A percentile compares a stretch with the other conserved stretches of the same genome.
Conservation (phyloP, 2,797 vertebrate species). For the Girardinus metallicus region DNA sequence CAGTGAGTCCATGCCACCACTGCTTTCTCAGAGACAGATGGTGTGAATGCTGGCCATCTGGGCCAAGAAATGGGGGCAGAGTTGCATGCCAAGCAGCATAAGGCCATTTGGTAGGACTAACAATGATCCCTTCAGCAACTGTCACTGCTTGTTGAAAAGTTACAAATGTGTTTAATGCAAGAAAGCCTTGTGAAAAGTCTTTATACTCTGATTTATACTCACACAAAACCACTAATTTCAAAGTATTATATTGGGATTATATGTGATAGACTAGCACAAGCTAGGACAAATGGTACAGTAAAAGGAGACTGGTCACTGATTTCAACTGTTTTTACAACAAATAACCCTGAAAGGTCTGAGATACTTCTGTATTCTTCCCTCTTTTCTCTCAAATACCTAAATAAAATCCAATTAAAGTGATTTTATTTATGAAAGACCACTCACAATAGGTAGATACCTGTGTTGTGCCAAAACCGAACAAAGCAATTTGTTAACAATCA, state of each 20-base stretch:
- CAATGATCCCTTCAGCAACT: conserved; percentile 35
- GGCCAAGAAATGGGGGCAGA: conserved; percentile 54
- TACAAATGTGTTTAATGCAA: conserved; percentile 9
- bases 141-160: conserved; percentile 23
- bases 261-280: not conserved
- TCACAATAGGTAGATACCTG: too few relatives aligned
- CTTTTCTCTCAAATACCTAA: too few relatives aligned
- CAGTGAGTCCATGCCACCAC: conserved; percentile 54
- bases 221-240: not conserved
- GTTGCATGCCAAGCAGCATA: conserved; percentile 22
- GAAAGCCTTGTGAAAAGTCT: not conserved
- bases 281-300: not conserved
- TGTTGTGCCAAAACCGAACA: too few relatives aligned
- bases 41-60: conserved; percentile 48
- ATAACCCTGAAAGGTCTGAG: not conserved
- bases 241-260: not conserved
- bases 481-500: too few relatives aligned
- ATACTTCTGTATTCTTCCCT: not conserved
- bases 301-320: not conserved
- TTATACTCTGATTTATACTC: not conserved
- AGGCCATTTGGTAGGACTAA: conserved; percentile 15
- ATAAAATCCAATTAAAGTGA: too few relatives aligned
- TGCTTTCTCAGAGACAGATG: conserved; percentile 39
- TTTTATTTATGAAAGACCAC: too few relatives aligned
- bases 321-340: not conserved